A percentile compares a stretch with the other conserved stretches of the same genome.
Evolutionary conservation across 2,797 vertebrate species (phyloP).

Genomic region (Catostomus latipinnis): DNA sequence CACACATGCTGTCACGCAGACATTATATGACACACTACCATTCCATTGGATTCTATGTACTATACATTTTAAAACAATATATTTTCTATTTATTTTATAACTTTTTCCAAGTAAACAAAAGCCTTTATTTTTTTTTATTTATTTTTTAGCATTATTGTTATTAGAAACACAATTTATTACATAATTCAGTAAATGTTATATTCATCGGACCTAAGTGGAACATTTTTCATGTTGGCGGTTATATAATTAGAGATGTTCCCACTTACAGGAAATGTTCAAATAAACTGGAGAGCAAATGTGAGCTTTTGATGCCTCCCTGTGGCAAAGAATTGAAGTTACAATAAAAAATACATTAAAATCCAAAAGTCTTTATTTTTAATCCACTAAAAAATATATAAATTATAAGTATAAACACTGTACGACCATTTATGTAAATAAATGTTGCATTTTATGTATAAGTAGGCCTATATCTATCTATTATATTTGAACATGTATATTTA

Average conservation of each 20-base stretch:
- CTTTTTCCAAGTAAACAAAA: too few species aligned
- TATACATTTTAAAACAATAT: neutral
- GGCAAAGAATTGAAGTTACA: neutral
- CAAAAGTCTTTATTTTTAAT: neutral
- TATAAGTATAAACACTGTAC: too few species aligned
- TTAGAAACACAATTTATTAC: too few species aligned
- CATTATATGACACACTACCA: neutral
- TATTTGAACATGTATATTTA: too few species aligned
- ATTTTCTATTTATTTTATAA: too few species aligned
- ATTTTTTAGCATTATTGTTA: too few species aligned
- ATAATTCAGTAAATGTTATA: neutral
- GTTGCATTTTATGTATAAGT: too few species aligned
- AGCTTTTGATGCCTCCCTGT: slow-evolving; percentile 34
- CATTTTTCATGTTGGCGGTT: neutral
- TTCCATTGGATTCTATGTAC: neutral
- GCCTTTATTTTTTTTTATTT: too few species aligned
- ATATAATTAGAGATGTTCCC: neutral
- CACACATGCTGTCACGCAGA: neutral
- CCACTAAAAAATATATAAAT: neutral
- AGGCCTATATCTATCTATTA: too few species aligned
- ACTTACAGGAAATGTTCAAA: neutral
- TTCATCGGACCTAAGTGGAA: neutral
- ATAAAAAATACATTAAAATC: neutral
- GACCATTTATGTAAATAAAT: too few species aligned
- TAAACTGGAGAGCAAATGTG: neutral